A percentile compares a stretch with the other conserved stretches of the same genome.
These are phyloP conservation scores for Oncopeltus fasciatus DNA, from an alignment of 1,140 invertebrate genomes.

Conservation along the genomic window DNA sequence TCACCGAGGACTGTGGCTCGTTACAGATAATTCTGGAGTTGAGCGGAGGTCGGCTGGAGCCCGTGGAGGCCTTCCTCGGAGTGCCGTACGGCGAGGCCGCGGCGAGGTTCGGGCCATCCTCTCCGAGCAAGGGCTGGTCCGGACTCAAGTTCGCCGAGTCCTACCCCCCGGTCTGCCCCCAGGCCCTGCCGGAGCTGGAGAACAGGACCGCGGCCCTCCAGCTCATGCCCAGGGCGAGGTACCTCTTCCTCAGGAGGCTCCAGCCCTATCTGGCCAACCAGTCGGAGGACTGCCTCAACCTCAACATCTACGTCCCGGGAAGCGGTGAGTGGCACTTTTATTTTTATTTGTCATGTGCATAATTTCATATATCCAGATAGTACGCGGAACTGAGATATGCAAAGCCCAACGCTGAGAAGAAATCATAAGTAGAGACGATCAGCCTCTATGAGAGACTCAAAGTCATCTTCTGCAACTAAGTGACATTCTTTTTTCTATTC, in stretches of 20 bases:
- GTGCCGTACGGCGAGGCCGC: constrained; percentile 64
- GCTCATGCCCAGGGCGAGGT: constrained; percentile 51
- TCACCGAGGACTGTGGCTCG: too few species aligned
- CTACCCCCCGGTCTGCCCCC: constrained; percentile 65
- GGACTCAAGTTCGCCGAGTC: constrained; percentile 60
- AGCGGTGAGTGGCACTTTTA: constrained; percentile 43
- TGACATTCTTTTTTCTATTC: too few species aligned
- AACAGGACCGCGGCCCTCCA: constrained; percentile 52
- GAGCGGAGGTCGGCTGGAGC: constrained; percentile 56
- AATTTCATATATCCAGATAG: too few species aligned
- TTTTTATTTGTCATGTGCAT: too few species aligned
- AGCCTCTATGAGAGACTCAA: too few species aligned
- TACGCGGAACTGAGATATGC: too few species aligned
- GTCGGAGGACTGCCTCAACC: constrained; percentile 77
- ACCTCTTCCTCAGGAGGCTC: constrained; percentile 46
- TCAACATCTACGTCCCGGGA: constrained; percentile 77
- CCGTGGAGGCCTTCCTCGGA: constrained; percentile 64
- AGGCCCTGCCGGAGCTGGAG: constrained; percentile 52
- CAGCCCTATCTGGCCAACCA: constrained; percentile 56
- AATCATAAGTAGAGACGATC: too few species aligned
- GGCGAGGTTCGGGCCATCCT: constrained; percentile 48
- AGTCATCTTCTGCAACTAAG: too few species aligned
- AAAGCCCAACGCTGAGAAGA: too few species aligned
- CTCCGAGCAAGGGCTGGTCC: constrained; percentile 45
- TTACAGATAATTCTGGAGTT: constrained; percentile 48